phyloP scores from a whole-genome alignment of 2,888 invertebrate genomes.

The Eupithecia centaureata region DNA sequence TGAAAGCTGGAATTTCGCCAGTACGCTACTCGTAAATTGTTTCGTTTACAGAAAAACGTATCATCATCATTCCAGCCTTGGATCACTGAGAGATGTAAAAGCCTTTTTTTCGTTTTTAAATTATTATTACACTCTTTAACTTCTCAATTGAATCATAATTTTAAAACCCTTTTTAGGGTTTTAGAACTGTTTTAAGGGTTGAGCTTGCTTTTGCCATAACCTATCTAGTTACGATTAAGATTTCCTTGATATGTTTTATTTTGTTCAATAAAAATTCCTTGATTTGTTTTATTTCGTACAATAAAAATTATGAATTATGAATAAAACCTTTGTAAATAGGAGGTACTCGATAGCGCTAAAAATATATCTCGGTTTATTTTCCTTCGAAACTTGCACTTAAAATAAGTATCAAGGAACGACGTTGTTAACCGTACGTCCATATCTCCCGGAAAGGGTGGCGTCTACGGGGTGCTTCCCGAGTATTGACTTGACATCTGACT shows the following conservation, averaged over 20 bases:
- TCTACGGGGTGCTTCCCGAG: constrained; percentile 27
- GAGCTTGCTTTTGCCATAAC: no score
- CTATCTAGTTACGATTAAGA: no score
- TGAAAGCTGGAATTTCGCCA: constrained; percentile 13
- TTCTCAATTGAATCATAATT: no score
- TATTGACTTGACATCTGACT: constrained; percentile 47
- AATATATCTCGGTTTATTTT: not conserved
- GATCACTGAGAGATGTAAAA: not conserved
- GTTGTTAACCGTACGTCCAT: constrained; percentile 17
- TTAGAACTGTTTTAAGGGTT: no score
- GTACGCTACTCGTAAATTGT: constrained; percentile 8
- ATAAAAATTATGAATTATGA: no score
- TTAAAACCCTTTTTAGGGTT: no score
- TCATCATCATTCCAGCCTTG: not conserved
- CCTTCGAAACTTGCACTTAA: not conserved
- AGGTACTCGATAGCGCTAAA: not conserved
- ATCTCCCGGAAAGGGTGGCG: constrained; percentile 33
- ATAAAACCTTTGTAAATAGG: not conserved
- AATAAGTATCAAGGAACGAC: not conserved
- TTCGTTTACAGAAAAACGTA: not conserved
- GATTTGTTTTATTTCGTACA: no score
- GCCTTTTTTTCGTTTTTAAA: not conserved
- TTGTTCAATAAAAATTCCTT: no score
- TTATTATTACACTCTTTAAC: not conserved
- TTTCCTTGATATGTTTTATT: no score